A percentile compares a stretch with the other conserved stretches of the same genome.
Evolutionary conservation across 2,888 invertebrate genomes (phyloP).

Genomic region (Zaprionus bogoriensis): DNA sequence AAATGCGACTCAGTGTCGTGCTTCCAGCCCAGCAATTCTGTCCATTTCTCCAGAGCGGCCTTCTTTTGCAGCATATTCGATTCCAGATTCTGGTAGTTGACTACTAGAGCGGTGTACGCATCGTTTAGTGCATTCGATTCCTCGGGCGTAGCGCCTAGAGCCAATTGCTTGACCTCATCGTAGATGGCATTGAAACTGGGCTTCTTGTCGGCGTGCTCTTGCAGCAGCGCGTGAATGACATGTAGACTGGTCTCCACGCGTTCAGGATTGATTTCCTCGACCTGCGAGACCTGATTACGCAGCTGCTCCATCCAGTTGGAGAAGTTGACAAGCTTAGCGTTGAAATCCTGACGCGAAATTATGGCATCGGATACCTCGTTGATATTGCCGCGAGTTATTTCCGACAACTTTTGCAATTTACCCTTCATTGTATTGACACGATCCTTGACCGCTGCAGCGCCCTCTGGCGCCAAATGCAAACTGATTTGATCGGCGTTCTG

Average conservation of each 20-base stretch:
- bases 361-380: conserved; percentile 92
- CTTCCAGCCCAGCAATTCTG: conserved; percentile 91
- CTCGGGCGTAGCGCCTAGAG: conserved; percentile 87
- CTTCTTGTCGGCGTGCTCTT: conserved; percentile 93
- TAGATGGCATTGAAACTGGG: conserved; percentile 90
- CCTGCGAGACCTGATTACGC: conserved; percentile 88
- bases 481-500: conserved; percentile 91
- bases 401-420: conserved; percentile 89
- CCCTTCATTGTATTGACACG: conserved; percentile 89
- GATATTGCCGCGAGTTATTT: conserved; percentile 89
- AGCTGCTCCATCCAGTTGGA: conserved; percentile 91
- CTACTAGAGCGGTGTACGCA: conserved; percentile 89
- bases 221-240: conserved; percentile 90
- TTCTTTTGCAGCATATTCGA: conserved; percentile 89
- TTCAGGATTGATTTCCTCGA: conserved; percentile 91
- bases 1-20: conserved; percentile 91
- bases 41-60: conserved; percentile 90
- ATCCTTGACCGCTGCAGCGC: conserved; percentile 88
- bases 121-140: conserved; percentile 89
- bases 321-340: conserved; percentile 90
- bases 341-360: conserved; percentile 91
- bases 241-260: conserved; percentile 91
- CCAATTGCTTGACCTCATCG: conserved; percentile 91
- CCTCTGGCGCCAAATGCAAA: conserved; percentile 90
- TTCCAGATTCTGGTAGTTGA: conserved; percentile 90